These are phyloP conservation scores for Nysson spinosus DNA, from an alignment of 2,888 invertebrate genomes.

Conservation along the genomic window DNA sequence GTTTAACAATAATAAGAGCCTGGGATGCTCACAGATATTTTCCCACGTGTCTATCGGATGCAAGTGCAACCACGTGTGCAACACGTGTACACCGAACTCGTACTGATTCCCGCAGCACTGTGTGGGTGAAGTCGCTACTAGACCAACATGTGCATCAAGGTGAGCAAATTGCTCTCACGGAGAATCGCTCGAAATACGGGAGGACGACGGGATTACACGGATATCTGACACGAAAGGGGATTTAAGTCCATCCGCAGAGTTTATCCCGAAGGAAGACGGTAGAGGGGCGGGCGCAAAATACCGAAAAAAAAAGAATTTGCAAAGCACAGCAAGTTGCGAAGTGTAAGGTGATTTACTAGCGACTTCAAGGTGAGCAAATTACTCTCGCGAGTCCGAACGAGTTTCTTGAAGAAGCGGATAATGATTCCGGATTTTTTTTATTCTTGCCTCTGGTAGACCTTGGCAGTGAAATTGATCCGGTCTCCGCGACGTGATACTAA, in stretches of 20 bases:
- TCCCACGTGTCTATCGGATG: slow-evolving; percentile 18
- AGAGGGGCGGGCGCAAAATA: neutral
- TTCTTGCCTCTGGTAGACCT: slow-evolving; percentile 28
- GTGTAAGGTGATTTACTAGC: slow-evolving; percentile 44
- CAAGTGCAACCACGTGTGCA: slow-evolving; percentile 38
- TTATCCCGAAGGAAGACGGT: slow-evolving; percentile 1
- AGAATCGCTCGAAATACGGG: slow-evolving; percentile 24
- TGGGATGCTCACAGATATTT: slow-evolving; percentile 23
- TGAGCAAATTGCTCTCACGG: slow-evolving; percentile 46
- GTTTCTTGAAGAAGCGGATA: slow-evolving; percentile 36
- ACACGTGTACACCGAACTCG: slow-evolving; percentile 21
- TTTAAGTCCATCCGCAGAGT: neutral
- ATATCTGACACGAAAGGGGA: slow-evolving; percentile 1
- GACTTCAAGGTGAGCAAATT: slow-evolving; percentile 45
- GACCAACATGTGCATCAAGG: slow-evolving; percentile 39
- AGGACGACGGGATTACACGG: slow-evolving; percentile 11
- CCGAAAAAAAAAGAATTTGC: neutral
- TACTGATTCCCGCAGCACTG: slow-evolving; percentile 5
- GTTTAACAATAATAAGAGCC: slow-evolving; percentile 59
- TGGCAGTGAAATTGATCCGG: slow-evolving; percentile 51
- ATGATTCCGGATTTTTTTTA: slow-evolving; percentile 11
- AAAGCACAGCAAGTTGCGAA: slow-evolving; percentile 23
- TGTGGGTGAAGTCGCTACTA: slow-evolving; percentile 27
- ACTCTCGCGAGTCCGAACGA: slow-evolving; percentile 25
- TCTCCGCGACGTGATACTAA: slow-evolving; percentile 38